Evolutionary conservation across 2,797 vertebrate species (phyloP).

Genomic region (Diplodus puntazzo): DNA sequence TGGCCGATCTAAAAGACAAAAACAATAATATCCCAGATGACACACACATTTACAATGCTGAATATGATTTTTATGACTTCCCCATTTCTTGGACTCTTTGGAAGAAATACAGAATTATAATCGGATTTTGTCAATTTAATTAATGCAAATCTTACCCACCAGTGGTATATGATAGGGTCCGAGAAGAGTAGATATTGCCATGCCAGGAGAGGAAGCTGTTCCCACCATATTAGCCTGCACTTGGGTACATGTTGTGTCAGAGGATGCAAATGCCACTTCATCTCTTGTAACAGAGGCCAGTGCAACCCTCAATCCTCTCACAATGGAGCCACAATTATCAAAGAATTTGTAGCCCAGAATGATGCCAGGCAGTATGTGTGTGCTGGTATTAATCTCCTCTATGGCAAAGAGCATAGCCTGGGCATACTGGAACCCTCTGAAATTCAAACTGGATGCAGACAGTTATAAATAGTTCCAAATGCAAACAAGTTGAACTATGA

Average conservation of each 20-base stretch:
- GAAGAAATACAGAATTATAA: too few relatives aligned
- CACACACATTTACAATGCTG: too few relatives aligned
- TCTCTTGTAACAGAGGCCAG: background rate
- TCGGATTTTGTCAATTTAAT: background rate
- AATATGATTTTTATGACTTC: too few relatives aligned
- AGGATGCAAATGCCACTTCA: background rate
- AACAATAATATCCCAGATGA: too few relatives aligned
- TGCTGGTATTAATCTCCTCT: conserved; percentile 35
- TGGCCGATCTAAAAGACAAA: background rate
- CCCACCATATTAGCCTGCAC: background rate
- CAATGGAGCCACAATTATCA: background rate
- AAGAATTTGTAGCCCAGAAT: background rate
- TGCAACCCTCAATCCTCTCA: background rate
- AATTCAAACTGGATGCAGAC: background rate
- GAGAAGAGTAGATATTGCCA: background rate
- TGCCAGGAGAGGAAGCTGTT: background rate
- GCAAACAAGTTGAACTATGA: too few relatives aligned
- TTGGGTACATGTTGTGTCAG: background rate
- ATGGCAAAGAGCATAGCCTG: conserved; percentile 74
- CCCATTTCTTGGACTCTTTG: too few relatives aligned
- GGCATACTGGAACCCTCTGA: conserved; percentile 2
- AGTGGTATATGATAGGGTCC: background rate
- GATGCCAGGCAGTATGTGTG: background rate
- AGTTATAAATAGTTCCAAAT: too few relatives aligned
- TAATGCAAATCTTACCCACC: background rate